Percentiles rank a stretch among this genome's conserved stretches.
Evolutionary conservation across 2,113 vertebrate species (phyloP).

Genomic region (Anser cygnoides): DNA sequence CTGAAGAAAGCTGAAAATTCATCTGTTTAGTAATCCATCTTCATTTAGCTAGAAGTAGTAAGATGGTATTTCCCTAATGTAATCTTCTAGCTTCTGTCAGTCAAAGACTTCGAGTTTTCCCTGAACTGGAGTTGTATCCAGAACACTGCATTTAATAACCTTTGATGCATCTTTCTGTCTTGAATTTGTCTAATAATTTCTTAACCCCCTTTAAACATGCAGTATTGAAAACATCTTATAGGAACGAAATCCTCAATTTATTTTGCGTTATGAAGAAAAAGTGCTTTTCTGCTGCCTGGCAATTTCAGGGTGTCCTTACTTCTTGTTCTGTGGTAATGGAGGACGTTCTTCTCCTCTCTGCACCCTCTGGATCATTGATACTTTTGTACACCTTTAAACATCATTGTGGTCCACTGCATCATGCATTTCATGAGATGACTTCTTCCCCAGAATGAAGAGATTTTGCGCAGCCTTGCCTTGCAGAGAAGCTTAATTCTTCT

Average conservation of each 20-base stretch:
- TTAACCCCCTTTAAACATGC: not conserved
- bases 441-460: not conserved
- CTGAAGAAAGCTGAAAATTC: not conserved
- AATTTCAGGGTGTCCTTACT: not conserved
- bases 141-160: not conserved
- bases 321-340: not conserved
- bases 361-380: not conserved
- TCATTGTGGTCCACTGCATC: not conserved
- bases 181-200: not conserved
- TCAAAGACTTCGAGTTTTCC: not conserved
- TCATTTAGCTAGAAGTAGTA: not conserved
- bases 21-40: not conserved
- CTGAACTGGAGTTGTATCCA: not conserved
- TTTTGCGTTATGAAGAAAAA: conserved; percentile 4
- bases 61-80: not conserved
- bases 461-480: not conserved
- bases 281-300: not conserved
- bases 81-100: not conserved
- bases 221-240: not conserved
- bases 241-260: not conserved
- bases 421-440: not conserved
- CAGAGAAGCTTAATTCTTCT: not conserved
- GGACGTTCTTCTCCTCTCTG: not conserved
- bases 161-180: not conserved
- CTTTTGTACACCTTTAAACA: not conserved